Evolutionary conservation across 2,888 invertebrate species (phyloP).

Genomic region (Chymomyza amoena): DNA sequence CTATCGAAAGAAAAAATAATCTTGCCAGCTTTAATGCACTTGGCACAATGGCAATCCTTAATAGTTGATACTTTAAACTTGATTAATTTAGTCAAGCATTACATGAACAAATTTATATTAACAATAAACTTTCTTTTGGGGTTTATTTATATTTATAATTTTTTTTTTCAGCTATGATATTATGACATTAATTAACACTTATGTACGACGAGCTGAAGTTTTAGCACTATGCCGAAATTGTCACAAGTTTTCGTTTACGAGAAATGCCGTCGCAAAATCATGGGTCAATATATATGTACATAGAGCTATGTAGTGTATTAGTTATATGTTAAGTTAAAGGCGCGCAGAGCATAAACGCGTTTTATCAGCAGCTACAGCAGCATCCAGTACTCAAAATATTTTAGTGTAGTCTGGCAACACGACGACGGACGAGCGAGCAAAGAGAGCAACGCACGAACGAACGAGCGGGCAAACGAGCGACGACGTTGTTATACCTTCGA

Average conservation of each 20-base stretch:
- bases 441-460: constrained; percentile 33
- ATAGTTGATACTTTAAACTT: constrained; percentile 31
- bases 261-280: neutral
- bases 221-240: constrained; percentile 27
- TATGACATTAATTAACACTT: constrained; percentile 51
- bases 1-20: constrained; percentile 52
- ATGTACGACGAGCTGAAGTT: constrained; percentile 21
- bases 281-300: neutral
- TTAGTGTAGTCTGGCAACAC: neutral
- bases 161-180: constrained; percentile 5
- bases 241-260: neutral
- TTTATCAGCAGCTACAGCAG: neutral
- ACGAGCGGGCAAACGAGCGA: constrained; percentile 8
- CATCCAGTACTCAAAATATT: neutral
- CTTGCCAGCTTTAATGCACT: constrained; percentile 44
- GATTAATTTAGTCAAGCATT: constrained; percentile 48
- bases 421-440: constrained; percentile 12
- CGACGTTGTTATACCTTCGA: constrained; percentile 70
- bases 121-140: neutral
- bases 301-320: too few species aligned
- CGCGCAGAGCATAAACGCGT: neutral
- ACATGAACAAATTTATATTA: neutral
- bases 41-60: constrained; percentile 1
- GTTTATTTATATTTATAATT: constrained; percentile 29
- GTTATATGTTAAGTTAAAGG: neutral